Base-by-base conservation (phyloP, 2,797 vertebrate species). In the Xerus rutilus region DNA sequence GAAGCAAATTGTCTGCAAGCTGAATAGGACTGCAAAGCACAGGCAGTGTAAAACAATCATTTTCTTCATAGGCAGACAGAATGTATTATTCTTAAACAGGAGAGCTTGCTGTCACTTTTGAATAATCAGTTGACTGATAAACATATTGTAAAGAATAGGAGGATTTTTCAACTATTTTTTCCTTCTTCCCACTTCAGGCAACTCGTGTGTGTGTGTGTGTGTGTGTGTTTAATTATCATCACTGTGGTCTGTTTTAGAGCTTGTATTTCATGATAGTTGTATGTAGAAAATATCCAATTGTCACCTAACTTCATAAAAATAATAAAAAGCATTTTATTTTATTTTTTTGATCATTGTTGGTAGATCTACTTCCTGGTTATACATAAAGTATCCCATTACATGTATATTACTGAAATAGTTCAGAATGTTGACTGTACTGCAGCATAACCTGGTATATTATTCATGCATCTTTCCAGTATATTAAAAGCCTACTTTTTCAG, bases 51-150 rank as follows among this genome's bases (percentile, higher is more conserved):
- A 96, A 87, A 99, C 98, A 98, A 96, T 98, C 39, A 65, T 87
- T 96, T 96, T 97, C 93, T 98, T 98, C 86, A 98, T 96, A 91
- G 91, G 86, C 92, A 92, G 62, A 97, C 94, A 96, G 92, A 97
- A 96, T 78, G 52, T 82, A 96, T 95, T 98, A 89, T 97, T 98
- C 94, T 97, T 97, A 93, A 97, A 92, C 86, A 90, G 83, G 96
- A 98, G 94, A 93, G 91, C 90, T 82, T 96, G 84, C 94, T 98
- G 95, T 97, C 96, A 97, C 96, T 94, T 97, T 92, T 96, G 95
- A 97, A 11, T 97, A 92, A 97, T 94, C 94, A 91, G 95, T 96
- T 97, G 81, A 97, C 78, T 97, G 79, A 67, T 82, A 95, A 45
- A 95, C 91, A 79, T 97, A 78, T 18, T 98, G 79, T 95, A 86